phyloP scores from a whole-genome alignment of 2,888 invertebrate genomes.

The Saturnia pavonia region DNA sequence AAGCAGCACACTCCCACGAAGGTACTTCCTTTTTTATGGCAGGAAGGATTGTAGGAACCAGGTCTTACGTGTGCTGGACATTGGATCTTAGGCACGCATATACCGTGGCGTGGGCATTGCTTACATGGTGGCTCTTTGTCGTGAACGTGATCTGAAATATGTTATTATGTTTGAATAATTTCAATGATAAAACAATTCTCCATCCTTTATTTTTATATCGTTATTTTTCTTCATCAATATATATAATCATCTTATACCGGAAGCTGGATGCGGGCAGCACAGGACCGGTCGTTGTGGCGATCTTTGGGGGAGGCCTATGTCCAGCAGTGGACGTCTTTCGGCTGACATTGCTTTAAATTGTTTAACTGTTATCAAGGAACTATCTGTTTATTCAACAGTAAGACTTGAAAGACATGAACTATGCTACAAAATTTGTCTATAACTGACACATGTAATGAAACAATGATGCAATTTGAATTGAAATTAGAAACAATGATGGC shows the following conservation, averaged over 20 bases:
- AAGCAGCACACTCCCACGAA: conserved; percentile 83
- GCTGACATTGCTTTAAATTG: no score
- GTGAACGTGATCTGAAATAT: conserved; percentile 45
- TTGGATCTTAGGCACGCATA: conserved; percentile 84
- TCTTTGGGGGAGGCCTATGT: no score
- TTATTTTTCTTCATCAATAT: neutral
- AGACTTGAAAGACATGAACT: no score
- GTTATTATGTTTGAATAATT: neutral
- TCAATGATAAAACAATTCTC: no score
- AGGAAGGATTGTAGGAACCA: conserved; percentile 63
- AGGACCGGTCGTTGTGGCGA: no score
- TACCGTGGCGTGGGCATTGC: conserved; percentile 71
- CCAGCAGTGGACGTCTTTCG: no score
- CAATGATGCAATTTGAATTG: no score
- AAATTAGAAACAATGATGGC: no score
- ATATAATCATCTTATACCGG: neutral
- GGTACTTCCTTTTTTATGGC: conserved; percentile 69
- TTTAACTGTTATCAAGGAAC: no score
- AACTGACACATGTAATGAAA: no score
- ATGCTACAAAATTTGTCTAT: no score
- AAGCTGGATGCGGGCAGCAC: neutral
- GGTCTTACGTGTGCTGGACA: conserved; percentile 84
- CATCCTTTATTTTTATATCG: neutral
- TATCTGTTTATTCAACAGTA: no score
- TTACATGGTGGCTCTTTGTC: conserved; percentile 54